Conservation (phyloP, 1,140 invertebrate genomes). For the Wiebesia pumilae region DNA sequence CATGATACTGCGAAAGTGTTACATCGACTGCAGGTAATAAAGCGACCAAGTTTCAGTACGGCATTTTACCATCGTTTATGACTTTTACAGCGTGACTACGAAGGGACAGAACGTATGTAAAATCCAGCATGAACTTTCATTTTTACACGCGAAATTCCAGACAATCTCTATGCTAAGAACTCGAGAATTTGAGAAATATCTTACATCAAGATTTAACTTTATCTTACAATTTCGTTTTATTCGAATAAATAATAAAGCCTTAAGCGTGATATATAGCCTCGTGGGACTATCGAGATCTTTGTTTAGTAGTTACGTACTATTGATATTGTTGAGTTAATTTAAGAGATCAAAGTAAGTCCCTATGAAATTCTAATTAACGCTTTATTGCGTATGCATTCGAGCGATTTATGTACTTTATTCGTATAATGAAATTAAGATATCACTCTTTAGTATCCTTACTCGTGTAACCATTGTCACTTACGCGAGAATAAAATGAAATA, state of each 20-base stretch:
- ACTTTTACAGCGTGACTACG: conserved; percentile 1
- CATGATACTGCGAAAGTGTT: conserved; percentile 10
- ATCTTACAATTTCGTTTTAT: neutral
- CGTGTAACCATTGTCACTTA: too few species aligned
- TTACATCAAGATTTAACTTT: neutral
- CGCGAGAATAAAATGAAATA: too few species aligned
- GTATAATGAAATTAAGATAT: too few species aligned
- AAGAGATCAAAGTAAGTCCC: too few species aligned
- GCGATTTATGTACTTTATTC: too few species aligned
- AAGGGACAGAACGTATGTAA: neutral
- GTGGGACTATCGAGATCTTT: too few species aligned
- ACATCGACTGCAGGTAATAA: conserved; percentile 26
- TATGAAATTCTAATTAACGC: too few species aligned
- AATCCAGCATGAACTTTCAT: neutral
- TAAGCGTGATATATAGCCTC: too few species aligned
- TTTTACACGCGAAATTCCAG: neutral
- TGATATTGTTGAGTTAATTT: too few species aligned
- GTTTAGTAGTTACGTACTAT: too few species aligned
- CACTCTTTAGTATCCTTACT: too few species aligned
- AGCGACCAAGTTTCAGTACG: neutral
- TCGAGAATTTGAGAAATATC: neutral
- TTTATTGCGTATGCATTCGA: too few species aligned
- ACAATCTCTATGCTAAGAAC: neutral
- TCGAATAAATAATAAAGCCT: neutral
- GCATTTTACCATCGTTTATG: conserved; percentile 15